Conservation (phyloP, 2,113 vertebrate genomes). For the Spilogale gracilis region DNA sequence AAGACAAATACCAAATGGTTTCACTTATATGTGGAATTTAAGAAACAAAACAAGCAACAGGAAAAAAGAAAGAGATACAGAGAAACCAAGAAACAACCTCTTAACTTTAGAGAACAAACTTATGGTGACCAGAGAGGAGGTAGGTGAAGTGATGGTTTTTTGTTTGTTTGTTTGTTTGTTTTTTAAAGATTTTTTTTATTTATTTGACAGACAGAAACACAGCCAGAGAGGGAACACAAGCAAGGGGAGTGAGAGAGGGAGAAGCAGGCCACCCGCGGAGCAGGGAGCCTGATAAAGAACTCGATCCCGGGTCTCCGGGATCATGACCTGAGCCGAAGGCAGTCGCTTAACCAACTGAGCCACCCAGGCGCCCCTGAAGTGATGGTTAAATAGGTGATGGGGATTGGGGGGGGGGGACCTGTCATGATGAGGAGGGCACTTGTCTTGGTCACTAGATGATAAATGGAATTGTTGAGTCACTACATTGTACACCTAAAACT, state of each 20-base stretch:
- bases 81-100: not conserved
- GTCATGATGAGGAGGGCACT: not conserved
- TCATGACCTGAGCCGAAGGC: too few species aligned
- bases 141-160: not conserved
- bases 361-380: too few species aligned
- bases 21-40: not conserved
- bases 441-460: not conserved
- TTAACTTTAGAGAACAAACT: not conserved
- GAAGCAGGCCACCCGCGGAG: too few species aligned
- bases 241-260: too few species aligned
- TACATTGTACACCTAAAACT: not conserved
- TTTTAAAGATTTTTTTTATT: too few species aligned
- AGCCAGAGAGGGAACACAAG: too few species aligned
- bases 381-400: not conserved
- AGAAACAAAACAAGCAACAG: not conserved
- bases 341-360: too few species aligned
- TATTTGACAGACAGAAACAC: too few species aligned
- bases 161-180: too few species aligned
- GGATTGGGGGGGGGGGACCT: not conserved
- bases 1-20: not conserved
- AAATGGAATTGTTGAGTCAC: not conserved
- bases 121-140: not conserved
- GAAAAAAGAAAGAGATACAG: not conserved
- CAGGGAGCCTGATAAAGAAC: too few species aligned
- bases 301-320: too few species aligned